Evolutionary conservation across 2,888 invertebrate species (phyloP), one percentile per base, ranked within the genome.

Genomic region (Phasia obesa): DNA sequence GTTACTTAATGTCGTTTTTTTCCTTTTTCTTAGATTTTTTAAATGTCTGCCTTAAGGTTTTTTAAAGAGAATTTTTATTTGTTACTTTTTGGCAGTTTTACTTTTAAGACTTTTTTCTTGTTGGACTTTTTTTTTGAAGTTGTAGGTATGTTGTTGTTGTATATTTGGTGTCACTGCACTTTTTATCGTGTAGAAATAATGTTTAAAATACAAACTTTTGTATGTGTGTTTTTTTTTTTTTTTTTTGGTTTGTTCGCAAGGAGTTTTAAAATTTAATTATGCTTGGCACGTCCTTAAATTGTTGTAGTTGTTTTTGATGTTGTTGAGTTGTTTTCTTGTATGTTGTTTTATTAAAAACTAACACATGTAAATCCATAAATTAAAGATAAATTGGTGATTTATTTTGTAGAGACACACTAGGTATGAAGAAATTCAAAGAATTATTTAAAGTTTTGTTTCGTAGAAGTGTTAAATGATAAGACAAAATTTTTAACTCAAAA

Each of bases 91-190:
- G 62, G 74, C 62, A 67, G 80, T 25, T 70, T 62, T 67, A n/a
- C 17, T 55, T 44, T 35, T 35, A 35, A 35, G 35, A 35, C 35
- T 35, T 55, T 65, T 35, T 47, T 67, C 23, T 69, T 49, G 15
- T 70, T 57, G 27, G 35, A 47, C 53, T 60, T 62, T 38, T 23
- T 53, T n/a, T n/a, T n/a, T n/a, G n/a, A n/a, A n/a, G n/a, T n/a
- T n/a, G n/a, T n/a, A n/a, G n/a, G n/a, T n/a, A n/a, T n/a, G n/a
- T n/a, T 2, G 2, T 62, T 60, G 35, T 25, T 65, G 17, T 47
- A 42, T 55, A 62, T 70, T 75, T 76, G 71, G 51, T 82, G 81
- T 82, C 81, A 82, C 81, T 77, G 77, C 73, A 82, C 81, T 82
- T 77, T 81, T 80, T 62, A 80, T 53, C 25, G 31, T 51, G 49